Conservation (phyloP, 2,113 vertebrate species). For the Tinamus guttatus region DNA sequence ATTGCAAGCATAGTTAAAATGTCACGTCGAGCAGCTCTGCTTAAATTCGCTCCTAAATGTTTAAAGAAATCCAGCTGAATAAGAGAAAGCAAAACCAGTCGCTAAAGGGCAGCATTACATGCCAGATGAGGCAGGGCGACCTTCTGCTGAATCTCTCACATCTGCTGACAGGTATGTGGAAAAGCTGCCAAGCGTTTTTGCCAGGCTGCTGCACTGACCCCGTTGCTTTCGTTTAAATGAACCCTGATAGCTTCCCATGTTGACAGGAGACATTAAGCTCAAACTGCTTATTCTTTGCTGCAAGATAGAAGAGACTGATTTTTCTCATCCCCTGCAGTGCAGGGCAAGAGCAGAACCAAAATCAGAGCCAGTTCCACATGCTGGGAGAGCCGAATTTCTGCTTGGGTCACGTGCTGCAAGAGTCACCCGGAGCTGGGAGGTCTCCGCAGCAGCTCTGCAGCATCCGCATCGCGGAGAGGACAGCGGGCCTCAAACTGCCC, state of each 20-base stretch:
- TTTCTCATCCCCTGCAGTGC: not conserved
- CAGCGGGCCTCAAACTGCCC: not conserved
- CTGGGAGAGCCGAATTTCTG: not conserved
- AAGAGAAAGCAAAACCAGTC: not conserved
- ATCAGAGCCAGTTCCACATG: not conserved
- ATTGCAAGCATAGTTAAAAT: not conserved
- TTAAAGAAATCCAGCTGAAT: constrained; percentile 6
- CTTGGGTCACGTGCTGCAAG: fast-evolving
- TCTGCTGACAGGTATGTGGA: not conserved
- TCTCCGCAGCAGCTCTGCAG: not conserved
- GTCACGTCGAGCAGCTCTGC: not conserved
- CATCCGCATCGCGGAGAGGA: fast-evolving
- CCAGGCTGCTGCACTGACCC: not conserved
- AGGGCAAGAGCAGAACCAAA: not conserved
- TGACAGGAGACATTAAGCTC: not conserved
- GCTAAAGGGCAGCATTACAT: not conserved
- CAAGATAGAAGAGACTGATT: not conserved
- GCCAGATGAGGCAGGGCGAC: not conserved
- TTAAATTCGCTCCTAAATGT: not conserved
- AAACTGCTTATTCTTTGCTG: not conserved
- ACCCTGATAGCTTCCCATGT: not conserved
- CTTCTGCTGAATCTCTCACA: not conserved
- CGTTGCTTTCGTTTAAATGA: not conserved
- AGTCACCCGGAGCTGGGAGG: not conserved
- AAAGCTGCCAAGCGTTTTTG: not conserved